Base-by-base conservation (phyloP, 2,113 vertebrate genomes). In the Mellivora capensis region DNA sequence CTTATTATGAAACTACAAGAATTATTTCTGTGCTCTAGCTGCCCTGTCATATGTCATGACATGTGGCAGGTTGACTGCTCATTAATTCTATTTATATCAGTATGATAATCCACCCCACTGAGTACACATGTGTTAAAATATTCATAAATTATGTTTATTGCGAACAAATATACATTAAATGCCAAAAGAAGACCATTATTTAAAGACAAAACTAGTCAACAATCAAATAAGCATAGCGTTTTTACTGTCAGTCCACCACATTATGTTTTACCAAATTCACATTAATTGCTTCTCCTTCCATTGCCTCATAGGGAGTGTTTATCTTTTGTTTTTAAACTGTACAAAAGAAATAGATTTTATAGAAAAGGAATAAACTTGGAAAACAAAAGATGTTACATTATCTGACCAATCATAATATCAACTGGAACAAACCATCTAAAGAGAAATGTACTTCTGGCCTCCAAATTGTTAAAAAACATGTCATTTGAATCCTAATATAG, bases 1-100 rank as follows among this genome's bases (percentile, higher is more conserved):
- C 98, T 98, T 98, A 97, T 98, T 98, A 97, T 94, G 97, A 98
- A 99, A 98, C 96, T 98, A 96, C 42, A 85, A 98, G 95, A 98
- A 98, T 98, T 97, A 97, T 98, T 98, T 98, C 97, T 98, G 86
- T 98, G 97, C 98, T 98, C 98, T 98, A 96, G 97, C 98, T 99
- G 98, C 98, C 97, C 97, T 97, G 97, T 99, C 99, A 99, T 98
- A 99, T 98, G 98, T 99, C 99, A 98, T 98, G 99, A 99, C 98
- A 99, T 99, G 99, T 99, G 99, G 99, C 99, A 99, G 98, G 99
- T 98, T 99, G 99, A 99, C 99, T 99, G 99, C 99, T 99, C 99
- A 99, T 99, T 99, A 99, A 99, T 99, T 99, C 99, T 99, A 99
- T 99, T 99, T 99, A 99, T 99, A 99, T 99, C 99, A 99, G 98